Evolutionary conservation across 1,140 invertebrate species (phyloP).

Genomic region (Ctenoplectra terminalis): DNA sequence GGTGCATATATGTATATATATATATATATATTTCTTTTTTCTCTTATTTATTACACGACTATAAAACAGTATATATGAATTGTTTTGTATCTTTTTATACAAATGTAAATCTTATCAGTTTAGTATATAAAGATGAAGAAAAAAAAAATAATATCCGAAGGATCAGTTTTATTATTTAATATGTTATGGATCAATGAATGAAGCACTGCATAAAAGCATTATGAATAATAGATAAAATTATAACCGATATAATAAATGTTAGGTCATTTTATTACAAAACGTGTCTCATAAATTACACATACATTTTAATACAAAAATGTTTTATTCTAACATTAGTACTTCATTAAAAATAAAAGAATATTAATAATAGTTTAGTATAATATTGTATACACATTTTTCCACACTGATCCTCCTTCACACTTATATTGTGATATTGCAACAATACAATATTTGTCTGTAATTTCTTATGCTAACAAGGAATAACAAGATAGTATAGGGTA

Average conservation of each 20-base stretch:
- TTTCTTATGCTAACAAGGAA: slow-evolving; percentile 54
- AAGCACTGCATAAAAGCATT: neutral
- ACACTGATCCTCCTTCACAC: slow-evolving; percentile 49
- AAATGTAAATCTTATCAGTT: slow-evolving; percentile 61
- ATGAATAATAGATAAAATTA: slow-evolving; percentile 11
- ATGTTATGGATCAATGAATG: neutral
- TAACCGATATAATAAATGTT: neutral
- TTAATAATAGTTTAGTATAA: slow-evolving; percentile 5
- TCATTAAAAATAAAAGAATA: slow-evolving; percentile 29
- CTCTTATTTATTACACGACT: slow-evolving; percentile 59
- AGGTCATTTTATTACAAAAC: slow-evolving; percentile 37
- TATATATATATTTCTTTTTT: no score
- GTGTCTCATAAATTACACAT: neutral
- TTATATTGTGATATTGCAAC: slow-evolving; percentile 38
- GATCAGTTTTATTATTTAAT: slow-evolving; percentile 57
- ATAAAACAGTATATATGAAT: slow-evolving; percentile 58
- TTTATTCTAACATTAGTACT: slow-evolving; percentile 9
- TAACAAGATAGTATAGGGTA: slow-evolving; percentile 63
- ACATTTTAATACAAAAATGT: slow-evolving; percentile 27
- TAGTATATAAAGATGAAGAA: slow-evolving; percentile 63
- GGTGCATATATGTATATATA: slow-evolving; percentile 54
- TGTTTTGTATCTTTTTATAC: slow-evolving; percentile 54
- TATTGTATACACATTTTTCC: slow-evolving; percentile 41
- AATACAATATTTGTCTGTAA: slow-evolving; percentile 54
- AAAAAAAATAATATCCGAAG: slow-evolving; percentile 59